Evolutionary conservation across 2,797 vertebrate species (phyloP).

Genomic region (Cirrhinus molitorella): DNA sequence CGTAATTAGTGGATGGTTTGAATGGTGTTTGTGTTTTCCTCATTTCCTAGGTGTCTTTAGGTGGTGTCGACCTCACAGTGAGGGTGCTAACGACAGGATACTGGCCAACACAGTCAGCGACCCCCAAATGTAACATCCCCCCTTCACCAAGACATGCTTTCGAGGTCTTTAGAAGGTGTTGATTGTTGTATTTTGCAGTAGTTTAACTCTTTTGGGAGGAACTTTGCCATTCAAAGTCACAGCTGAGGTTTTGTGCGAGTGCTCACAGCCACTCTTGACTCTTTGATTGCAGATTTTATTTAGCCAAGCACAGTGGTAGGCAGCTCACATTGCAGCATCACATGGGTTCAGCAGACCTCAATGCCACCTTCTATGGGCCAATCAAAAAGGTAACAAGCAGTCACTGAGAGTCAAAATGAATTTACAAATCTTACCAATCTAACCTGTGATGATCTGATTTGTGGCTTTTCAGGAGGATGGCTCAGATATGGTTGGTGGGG

Average conservation of each 20-base stretch:
- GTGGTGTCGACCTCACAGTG: slow-evolving; percentile 97
- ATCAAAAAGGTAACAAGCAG: slow-evolving; percentile 90
- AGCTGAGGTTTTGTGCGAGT: not conserved
- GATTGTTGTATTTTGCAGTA: slow-evolving; percentile 18
- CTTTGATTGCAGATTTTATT: slow-evolving; percentile 89
- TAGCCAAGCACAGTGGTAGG: slow-evolving; percentile 97
- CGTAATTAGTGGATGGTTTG: not conserved
- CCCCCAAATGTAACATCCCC: slow-evolving; percentile 99
- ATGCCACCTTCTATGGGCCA: slow-evolving; percentile 97
- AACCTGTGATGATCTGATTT: not conserved
- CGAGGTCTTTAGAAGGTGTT: slow-evolving; percentile 97
- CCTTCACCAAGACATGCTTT: slow-evolving; percentile 97
- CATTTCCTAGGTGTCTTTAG: slow-evolving; percentile 89
- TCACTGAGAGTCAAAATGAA: not conserved
- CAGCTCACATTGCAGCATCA: slow-evolving; percentile 99
- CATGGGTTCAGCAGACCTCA: slow-evolving; percentile 99
- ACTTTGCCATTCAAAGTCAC: not conserved
- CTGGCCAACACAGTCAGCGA: slow-evolving; percentile 99
- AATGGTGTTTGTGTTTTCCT: not conserved
- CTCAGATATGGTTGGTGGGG: slow-evolving; percentile 96
- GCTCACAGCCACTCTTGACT: slow-evolving; percentile 29
- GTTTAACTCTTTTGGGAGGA: not conserved
- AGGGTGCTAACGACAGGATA: slow-evolving; percentile 98
- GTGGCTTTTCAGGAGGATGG: slow-evolving; percentile 89
- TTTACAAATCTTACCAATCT: not conserved